phyloP scores from a whole-genome alignment of 2,797 vertebrate genomes.

The Diplodus puntazzo region DNA sequence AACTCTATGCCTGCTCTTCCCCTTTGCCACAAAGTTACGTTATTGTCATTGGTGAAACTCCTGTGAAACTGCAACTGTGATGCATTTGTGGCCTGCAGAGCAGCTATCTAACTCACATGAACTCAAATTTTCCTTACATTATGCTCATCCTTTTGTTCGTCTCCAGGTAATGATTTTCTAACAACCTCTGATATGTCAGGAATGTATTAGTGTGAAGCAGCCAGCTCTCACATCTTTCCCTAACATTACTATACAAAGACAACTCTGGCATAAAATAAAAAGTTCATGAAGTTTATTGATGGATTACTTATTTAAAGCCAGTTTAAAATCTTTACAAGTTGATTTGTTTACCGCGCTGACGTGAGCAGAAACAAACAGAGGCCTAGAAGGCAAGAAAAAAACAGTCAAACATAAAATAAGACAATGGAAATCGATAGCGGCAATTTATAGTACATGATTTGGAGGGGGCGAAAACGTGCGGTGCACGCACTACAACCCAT shows the following conservation, averaged over 20 bases:
- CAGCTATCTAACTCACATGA: constrained; percentile 20
- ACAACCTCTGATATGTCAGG: constrained; percentile 28
- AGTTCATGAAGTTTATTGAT: constrained; percentile 14
- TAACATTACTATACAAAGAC: constrained; percentile 1
- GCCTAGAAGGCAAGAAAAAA: constrained; percentile 2
- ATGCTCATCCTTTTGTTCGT: constrained; percentile 15
- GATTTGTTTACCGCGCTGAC: background rate
- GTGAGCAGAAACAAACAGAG: constrained; percentile 11
- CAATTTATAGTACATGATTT: constrained; percentile 9
- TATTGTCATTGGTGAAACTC: constrained; percentile 31
- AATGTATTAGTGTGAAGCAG: constrained; percentile 20
- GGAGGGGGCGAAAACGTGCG: background rate
- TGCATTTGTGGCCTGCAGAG: constrained; percentile 32
- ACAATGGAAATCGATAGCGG: constrained; percentile 10
- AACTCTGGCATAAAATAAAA: background rate
- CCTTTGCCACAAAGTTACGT: constrained; percentile 13
- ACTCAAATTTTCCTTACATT: constrained; percentile 33
- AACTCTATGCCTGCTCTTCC: constrained; percentile 12
- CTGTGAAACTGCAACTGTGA: constrained; percentile 19
- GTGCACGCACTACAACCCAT: background rate
- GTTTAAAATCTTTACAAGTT: constrained; percentile 1
- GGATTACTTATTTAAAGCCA: constrained; percentile 4
- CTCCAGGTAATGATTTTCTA: constrained; percentile 25
- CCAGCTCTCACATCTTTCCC: constrained; percentile 10
- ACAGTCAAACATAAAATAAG: background rate